Evolutionary conservation across 2,888 invertebrate genomes (phyloP), one percentile per base, ranked within the genome.

Genomic region (Aethes cnicana): DNA sequence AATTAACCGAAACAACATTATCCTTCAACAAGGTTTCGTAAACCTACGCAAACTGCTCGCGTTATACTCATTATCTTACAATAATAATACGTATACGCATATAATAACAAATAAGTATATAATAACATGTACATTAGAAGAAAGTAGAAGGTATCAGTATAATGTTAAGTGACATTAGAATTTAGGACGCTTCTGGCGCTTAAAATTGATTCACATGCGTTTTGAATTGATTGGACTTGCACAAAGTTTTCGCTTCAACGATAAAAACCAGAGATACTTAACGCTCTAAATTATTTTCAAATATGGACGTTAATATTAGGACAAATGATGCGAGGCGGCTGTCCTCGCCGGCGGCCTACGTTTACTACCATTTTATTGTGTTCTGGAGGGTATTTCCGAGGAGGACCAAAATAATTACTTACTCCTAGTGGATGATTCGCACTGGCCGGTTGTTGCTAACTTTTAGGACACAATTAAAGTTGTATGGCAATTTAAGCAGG

Each of bases 281-380:
- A 84, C 61, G 78, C 87, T 87, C 44, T 46, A 84, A 86, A 85
- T 81, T 77, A 84, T 84, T 82, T 77, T 80, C 74, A 79, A 82
- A 85, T 84, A 87, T 88, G 88, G 88, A 89, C 88, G 88, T 87
- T 82, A 85, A 61, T 78, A 72, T 80, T 63, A 87, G 88, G 88
- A 87, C 88, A 85, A 80, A 75, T 76, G 80, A 86, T 69, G 77
- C 72, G 79, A 87, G 85, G 86, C 84, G 88, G 88, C 73, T 78
- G 75, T 64, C 67, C 69, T 69, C 62, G 73, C 78, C 57, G 73
- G 81, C 68, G 69, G 70, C 74, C 71, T 82, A 84, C 75, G 73
- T 76, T 77, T 80, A 79, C 76, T 80, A 84, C 74, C 70, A 72
- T 68, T 77, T 82, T 81, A 85, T 82, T 83, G 81, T 84, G 79